Evolutionary conservation across 1,140 invertebrate species (phyloP), one percentile per base, ranked within the genome.

Genomic region (Drosophila chauvacae): DNA sequence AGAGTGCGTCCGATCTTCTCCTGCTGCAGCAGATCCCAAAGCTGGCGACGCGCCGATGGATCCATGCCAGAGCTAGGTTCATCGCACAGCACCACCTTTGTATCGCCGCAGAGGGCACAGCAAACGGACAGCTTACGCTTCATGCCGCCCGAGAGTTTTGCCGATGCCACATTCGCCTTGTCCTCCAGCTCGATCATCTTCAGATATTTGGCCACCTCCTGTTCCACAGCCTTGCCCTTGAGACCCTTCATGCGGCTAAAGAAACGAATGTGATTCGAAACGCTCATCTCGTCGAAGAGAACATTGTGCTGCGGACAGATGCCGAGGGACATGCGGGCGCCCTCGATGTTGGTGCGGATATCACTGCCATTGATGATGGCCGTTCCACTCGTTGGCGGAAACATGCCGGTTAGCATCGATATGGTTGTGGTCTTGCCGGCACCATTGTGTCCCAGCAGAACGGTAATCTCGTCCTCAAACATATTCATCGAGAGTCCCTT

Each of bases 51-150:
- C 1, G 98, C 97, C 80, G 97, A 96, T 7, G 98, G 98, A 94
- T 99, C 98, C 94, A 99, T 97, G 51, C 98, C 98, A 7, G 97
- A 97, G 2, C 98, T 98, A 41, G 98, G 98, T 93, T 99, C 98
- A 93, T 99, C 98, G 85, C 98, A 94, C 74, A 98, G 95, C n/a
- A 98, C 95, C 50, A 95, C 94, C 71, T 93, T 93, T 3, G 95
- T 95, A 20, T 93, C 93, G 0, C 95, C 96, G 63, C 96, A 95
- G 20, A 97, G 93, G 4, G 97, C 96, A 63, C 97, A 96, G 7
- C 95, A 96, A 5, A 91, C 70, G 59, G 95, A 97, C 2, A 97
- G 91, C 76, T 97, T 96, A 14, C 97, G 92, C 92, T 97, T 96
- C 96, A 97, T 97, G 18, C 97, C 97, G 23, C 97, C 97, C 3